These are phyloP conservation scores for Acleris emargana DNA, from an alignment of 2,888 invertebrate genomes.

Conservation along the genomic window DNA sequence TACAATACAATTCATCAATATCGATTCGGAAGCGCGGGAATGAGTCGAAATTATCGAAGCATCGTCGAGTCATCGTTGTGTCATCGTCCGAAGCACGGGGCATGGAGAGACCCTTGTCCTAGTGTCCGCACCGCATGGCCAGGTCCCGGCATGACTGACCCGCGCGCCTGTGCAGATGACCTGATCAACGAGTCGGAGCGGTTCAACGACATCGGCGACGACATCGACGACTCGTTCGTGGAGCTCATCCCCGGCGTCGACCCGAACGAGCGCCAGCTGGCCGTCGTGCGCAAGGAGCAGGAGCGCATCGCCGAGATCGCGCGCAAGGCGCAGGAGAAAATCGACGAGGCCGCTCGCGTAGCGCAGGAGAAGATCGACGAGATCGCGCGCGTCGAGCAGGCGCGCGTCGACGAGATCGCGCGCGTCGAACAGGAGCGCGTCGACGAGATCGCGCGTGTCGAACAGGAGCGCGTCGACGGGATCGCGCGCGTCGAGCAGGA, in stretches of 20 bases:
- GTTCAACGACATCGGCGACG: constrained; percentile 96
- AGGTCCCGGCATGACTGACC: constrained; percentile 48
- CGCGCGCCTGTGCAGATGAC: constrained; percentile 87
- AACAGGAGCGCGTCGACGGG: constrained; percentile 38
- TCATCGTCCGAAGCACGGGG: constrained; percentile 62
- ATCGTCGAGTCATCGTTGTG: constrained; percentile 45
- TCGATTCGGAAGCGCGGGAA: constrained; percentile 46
- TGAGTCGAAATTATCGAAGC: constrained; percentile 38
- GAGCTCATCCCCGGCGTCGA: constrained; percentile 88
- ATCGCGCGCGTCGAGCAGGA: constrained; percentile 44
- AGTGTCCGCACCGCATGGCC: constrained; percentile 10
- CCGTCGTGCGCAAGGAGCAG: constrained; percentile 50
- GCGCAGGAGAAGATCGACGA: constrained; percentile 37
- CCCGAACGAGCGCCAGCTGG: constrained; percentile 67
- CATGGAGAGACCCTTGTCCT: constrained; percentile 57
- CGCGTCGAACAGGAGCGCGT: constrained; percentile 44
- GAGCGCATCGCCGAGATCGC: constrained; percentile 39
- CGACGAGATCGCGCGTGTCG: constrained; percentile 42
- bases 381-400: constrained; percentile 49
- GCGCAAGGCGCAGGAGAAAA: constrained; percentile 38
- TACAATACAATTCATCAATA: constrained; percentile 30
- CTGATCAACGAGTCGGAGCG: constrained; percentile 94
- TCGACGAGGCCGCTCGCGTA: constrained; percentile 41
- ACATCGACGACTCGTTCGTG: constrained; percentile 96
- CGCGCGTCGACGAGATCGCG: constrained; percentile 38